Conservation (phyloP, 2,797 vertebrate genomes). For the Peromyscus eremicus region DNA sequence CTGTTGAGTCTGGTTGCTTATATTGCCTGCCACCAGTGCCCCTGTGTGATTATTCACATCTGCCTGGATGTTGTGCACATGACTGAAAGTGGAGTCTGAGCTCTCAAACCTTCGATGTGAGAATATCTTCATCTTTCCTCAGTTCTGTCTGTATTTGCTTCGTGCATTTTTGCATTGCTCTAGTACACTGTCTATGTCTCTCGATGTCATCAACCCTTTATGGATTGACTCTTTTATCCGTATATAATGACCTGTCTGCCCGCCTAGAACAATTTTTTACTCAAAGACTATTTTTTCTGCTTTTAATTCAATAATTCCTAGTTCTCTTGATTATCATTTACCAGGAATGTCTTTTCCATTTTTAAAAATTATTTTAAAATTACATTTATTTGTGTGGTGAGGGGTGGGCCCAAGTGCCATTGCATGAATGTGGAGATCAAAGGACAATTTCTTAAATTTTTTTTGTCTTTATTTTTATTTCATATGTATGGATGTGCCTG, state of each 20-base stretch:
- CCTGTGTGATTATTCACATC: not conserved
- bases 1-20: not conserved
- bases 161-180: not conserved
- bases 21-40: not conserved
- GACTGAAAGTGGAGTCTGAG: not conserved
- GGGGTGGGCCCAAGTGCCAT: too few relatives aligned
- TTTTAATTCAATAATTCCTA: not conserved
- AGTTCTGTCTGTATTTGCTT: not conserved
- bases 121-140: not conserved
- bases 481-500: not conserved
- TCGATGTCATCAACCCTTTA: not conserved
- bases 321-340: constrained; percentile 5
- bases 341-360: not conserved
- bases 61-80: not conserved
- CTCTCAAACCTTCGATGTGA: not conserved
- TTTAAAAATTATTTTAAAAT: not conserved
- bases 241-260: not conserved
- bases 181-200: not conserved
- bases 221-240: not conserved
- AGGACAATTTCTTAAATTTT: not conserved
- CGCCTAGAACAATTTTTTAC: not conserved
- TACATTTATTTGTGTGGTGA: not conserved
- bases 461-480: not conserved
- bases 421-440: not conserved
- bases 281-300: not conserved